phyloP scores from a whole-genome alignment of 2,113 vertebrate genomes.

The Lipophrys pholis region DNA sequence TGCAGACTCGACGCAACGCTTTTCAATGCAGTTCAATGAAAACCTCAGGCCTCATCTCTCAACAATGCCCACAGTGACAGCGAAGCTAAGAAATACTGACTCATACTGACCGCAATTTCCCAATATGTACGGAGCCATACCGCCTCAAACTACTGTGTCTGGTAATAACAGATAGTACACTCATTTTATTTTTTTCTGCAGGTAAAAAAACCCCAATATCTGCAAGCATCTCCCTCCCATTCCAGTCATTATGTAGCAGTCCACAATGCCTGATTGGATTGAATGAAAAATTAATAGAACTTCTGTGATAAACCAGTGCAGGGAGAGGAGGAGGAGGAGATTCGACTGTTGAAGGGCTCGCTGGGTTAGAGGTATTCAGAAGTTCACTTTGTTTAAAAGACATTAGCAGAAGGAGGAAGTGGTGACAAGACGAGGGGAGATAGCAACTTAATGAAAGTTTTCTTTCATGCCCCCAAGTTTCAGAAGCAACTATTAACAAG shows the following conservation, averaged over 20 bases:
- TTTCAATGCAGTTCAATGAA: constrained; percentile 42
- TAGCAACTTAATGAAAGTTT: constrained; percentile 68
- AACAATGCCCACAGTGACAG: constrained; percentile 36
- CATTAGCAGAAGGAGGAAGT: constrained; percentile 51
- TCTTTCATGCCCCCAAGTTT: constrained; percentile 48
- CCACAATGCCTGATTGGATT: constrained; percentile 45
- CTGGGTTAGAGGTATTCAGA: constrained; percentile 47
- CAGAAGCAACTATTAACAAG: constrained; percentile 49
- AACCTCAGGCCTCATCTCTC: constrained; percentile 27
- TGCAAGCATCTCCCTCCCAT: constrained; percentile 18
- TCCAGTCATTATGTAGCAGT: constrained; percentile 50
- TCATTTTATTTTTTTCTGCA: constrained; percentile 26
- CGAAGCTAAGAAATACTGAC: constrained; percentile 40
- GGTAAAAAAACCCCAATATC: constrained; percentile 51
- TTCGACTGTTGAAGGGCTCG: constrained; percentile 23
- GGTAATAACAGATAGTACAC: constrained; percentile 49
- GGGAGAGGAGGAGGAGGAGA: constrained; percentile 8
- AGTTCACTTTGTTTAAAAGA: constrained; percentile 69
- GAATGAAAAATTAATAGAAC: constrained; percentile 63
- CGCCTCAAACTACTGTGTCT: constrained; percentile 23
- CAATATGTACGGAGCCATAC: constrained; percentile 10
- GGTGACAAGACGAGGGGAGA: constrained; percentile 49
- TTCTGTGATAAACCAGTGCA: constrained; percentile 49
- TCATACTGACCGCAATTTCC: constrained; percentile 46
- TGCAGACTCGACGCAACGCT: constrained; percentile 30